These are phyloP conservation scores for Cheilosia impressa DNA, from an alignment of 2,888 invertebrate species.

Conservation along the genomic window DNA sequence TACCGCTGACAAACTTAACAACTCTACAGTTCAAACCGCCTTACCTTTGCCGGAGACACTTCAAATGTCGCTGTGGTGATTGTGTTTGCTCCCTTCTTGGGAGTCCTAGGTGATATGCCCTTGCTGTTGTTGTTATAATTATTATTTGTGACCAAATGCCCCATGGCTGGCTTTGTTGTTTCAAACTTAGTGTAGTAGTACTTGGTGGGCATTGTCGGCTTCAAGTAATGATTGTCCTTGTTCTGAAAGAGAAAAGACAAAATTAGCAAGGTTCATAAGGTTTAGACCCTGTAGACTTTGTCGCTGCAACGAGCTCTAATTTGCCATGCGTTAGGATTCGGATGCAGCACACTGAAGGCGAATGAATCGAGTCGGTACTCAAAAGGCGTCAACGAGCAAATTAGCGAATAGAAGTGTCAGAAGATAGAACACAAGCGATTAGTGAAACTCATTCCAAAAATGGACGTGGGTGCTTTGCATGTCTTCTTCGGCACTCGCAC, in stretches of 20 bases:
- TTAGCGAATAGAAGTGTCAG: too few species aligned
- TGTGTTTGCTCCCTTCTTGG: slow-evolving; percentile 54
- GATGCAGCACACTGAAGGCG: too few species aligned
- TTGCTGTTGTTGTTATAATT: slow-evolving; percentile 15
- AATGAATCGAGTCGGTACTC: too few species aligned
- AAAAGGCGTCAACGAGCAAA: too few species aligned
- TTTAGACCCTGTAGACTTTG: not conserved
- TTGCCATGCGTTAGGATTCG: too few species aligned
- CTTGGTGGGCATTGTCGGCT: slow-evolving; percentile 36
- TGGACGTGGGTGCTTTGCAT: too few species aligned
- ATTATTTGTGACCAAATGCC: slow-evolving; percentile 42
- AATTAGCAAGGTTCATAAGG: not conserved
- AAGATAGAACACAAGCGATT: too few species aligned
- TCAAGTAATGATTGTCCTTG: slow-evolving; percentile 38
- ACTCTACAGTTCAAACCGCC: not conserved
- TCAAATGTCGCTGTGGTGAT: slow-evolving; percentile 69
- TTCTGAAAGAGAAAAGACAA: slow-evolving; percentile 39
- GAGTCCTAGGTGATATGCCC: slow-evolving; percentile 9
- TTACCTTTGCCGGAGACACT: slow-evolving; percentile 69
- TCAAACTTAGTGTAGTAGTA: slow-evolving; percentile 65
- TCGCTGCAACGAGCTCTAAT: too few species aligned
- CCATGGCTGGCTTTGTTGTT: slow-evolving; percentile 43
- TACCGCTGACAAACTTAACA: not conserved
- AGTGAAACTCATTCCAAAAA: too few species aligned
- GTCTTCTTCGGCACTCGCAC: slow-evolving; percentile 9